phyloP scores from a whole-genome alignment of 2,797 vertebrate species.

The Tokudaia tokunoshimensis region DNA sequence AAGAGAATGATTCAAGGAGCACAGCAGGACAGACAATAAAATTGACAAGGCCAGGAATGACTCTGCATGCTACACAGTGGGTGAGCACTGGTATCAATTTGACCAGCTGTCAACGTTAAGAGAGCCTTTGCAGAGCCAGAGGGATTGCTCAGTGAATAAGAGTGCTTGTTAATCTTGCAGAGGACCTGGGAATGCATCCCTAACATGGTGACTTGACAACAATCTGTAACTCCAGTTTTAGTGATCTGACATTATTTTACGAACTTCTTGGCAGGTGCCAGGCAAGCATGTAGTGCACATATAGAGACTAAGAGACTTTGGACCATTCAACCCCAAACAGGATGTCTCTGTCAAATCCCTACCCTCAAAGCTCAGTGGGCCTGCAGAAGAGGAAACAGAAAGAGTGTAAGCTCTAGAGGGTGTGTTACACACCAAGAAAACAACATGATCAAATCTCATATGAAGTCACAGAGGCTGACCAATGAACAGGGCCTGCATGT shows the following conservation, averaged over 20 bases:
- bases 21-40: not conserved
- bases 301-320: not conserved
- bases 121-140: not conserved
- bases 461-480: not conserved
- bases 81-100: not conserved
- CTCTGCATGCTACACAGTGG: not conserved
- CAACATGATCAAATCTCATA: not conserved
- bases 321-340: not conserved
- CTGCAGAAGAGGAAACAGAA: not conserved
- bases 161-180: not conserved
- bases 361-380: not conserved
- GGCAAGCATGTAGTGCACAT: not conserved
- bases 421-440: too few species aligned
- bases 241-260: not conserved
- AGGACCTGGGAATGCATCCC: not conserved
- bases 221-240: not conserved
- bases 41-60: not conserved
- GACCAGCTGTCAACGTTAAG: not conserved
- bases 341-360: not conserved
- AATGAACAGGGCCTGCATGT: too few species aligned
- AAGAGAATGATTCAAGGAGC: not conserved
- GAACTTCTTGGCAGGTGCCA: not conserved
- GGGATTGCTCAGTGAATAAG: not conserved
- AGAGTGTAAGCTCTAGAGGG: not conserved
- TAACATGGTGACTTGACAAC: not conserved